Evolutionary conservation across 2,888 invertebrate genomes (phyloP), one percentile per base, ranked within the genome.

Genomic region (Mylabris sibirica): DNA sequence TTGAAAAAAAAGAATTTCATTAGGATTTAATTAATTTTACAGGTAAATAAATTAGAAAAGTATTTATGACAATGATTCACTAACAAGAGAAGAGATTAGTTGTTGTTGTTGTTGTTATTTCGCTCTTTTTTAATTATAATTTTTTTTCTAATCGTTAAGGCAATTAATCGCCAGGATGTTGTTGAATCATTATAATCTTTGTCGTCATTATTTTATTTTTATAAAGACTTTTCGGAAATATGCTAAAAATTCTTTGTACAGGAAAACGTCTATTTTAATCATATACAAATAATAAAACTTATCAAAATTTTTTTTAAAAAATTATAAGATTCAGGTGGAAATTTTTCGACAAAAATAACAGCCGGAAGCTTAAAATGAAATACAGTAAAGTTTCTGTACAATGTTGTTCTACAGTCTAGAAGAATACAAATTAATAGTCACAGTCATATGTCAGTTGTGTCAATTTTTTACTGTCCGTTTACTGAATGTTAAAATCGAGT

Each of bases 91-190:
- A 20, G 20, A 22, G 9, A 20, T 20, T 20, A 5, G 3, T 49
- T 49, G n/a, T 38, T 38, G 38, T 12, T 38, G 11, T 6, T 44
- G 17, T 44, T 44, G 3, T 44, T 44, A 44, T 17, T 6, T 30
- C 2, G 30, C 8, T 30, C 30, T 20, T 4, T 49, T 20, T 17
- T 49, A 6, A 49, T 49, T 20, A 49, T 5, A 6, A 49, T 49
- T 49, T 49, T 44, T 44, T 20, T 49, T 49, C 3, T 49, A 9
- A 8, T 49, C 20, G 49, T 20, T 20, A 20, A 11, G 4, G 9
- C 11, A 49, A 49, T 20, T 57, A 57, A 57, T 57, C 57, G 57
- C 11, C 57, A 57, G 57, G 57, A 57, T 57, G 57, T 57, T 57
- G 57, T 24, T 57, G 57, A 53, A 53, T 53, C 49, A 53, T 44